A percentile compares a stretch with the other conserved stretches of the same genome.
phyloP scores from a whole-genome alignment of 2,797 vertebrate genomes.

The Perodicticus potto region DNA sequence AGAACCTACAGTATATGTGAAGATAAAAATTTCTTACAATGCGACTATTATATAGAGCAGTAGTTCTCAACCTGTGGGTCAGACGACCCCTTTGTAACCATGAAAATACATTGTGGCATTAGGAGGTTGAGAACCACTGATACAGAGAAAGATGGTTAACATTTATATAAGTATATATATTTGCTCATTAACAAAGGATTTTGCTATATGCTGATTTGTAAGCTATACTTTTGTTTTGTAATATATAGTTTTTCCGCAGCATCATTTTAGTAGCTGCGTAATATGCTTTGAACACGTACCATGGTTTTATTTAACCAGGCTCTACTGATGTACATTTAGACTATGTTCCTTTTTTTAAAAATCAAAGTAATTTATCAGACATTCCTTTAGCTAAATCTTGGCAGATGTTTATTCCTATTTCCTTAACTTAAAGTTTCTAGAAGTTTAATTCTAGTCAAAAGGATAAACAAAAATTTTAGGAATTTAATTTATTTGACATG shows the following conservation, averaged over 20 bases:
- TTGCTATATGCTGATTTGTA: not conserved
- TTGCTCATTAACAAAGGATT: constrained; percentile 18
- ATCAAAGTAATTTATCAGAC: not conserved
- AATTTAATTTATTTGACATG: constrained; percentile 41
- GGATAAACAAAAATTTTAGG: constrained; percentile 30
- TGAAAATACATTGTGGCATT: too few species aligned
- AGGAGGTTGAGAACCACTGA: too few species aligned
- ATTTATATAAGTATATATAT: not conserved
- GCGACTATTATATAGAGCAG: not conserved
- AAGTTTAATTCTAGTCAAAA: constrained; percentile 58
- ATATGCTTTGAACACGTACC: not conserved
- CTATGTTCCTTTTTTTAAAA: constrained; percentile 37
- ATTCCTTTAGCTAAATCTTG: constrained; percentile 24
- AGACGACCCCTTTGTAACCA: too few species aligned
- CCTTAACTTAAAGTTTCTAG: constrained; percentile 19
- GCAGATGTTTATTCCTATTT: not conserved
- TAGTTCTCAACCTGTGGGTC: too few species aligned
- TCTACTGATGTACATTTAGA: not conserved
- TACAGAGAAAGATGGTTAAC: not conserved
- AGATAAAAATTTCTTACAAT: constrained; percentile 35
- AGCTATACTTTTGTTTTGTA: not conserved
- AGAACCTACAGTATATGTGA: not conserved
- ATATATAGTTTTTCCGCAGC: not conserved
- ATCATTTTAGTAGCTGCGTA: not conserved
- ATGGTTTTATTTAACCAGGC: constrained; percentile 31